Percentiles rank a stretch among this genome's conserved stretches.
Evolutionary conservation across 2,113 vertebrate species (phyloP).

Genomic region (Mionectes macconnelli): DNA sequence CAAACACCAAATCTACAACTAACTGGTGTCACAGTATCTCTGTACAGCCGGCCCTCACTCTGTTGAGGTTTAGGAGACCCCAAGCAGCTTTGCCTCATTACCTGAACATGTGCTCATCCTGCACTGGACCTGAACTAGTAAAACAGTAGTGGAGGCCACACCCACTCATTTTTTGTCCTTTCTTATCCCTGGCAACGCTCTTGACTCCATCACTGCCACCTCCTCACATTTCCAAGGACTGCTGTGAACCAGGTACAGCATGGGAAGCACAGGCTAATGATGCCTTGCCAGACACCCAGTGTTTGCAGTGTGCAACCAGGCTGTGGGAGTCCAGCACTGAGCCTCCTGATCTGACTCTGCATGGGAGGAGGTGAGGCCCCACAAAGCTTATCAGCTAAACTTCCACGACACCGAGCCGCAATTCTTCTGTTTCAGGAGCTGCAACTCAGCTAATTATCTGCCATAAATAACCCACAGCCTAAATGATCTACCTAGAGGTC

Average conservation of each 20-base stretch:
- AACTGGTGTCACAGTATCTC: background rate
- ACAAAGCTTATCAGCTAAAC: background rate
- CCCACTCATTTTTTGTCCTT: background rate
- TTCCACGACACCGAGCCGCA: accelerated
- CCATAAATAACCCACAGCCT: conserved; percentile 2
- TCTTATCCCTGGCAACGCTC: background rate
- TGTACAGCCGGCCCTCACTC: background rate
- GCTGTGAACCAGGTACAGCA: background rate
- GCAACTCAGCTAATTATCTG: conserved; percentile 6
- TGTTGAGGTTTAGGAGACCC: background rate
- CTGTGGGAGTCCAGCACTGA: background rate
- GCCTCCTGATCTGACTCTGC: background rate
- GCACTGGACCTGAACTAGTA: background rate
- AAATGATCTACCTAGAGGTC: background rate
- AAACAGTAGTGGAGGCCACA: background rate
- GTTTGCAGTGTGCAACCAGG: background rate
- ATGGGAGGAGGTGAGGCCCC: accelerated
- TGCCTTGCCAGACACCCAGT: background rate
- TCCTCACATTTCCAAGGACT: background rate
- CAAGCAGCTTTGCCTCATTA: background rate
- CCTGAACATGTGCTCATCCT: accelerated
- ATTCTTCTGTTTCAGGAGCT: conserved; percentile 22
- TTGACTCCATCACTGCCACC: background rate
- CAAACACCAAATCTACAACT: background rate
- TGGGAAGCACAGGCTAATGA: background rate